These are phyloP conservation scores for Kradibia gibbosae DNA, from an alignment of 1,140 invertebrate species.

Conservation along the genomic window DNA sequence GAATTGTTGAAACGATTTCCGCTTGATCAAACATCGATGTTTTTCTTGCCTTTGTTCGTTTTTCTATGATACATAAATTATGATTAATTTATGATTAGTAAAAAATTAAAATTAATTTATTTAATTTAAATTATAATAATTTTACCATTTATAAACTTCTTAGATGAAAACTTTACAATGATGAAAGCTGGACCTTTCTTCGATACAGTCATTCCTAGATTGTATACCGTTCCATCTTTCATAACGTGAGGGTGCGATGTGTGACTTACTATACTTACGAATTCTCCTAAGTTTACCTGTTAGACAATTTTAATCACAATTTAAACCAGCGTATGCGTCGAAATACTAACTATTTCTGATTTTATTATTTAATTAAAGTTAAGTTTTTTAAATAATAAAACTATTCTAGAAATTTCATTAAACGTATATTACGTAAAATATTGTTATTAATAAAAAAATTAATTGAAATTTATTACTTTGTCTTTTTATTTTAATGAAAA, in stretches of 20 bases:
- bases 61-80: constrained; percentile 51
- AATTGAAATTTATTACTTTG: too few relatives aligned
- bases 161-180: constrained; percentile 80
- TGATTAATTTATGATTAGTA: neutral
- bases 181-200: constrained; percentile 79
- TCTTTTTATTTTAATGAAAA: too few relatives aligned
- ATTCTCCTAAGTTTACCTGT: constrained; percentile 79
- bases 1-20: constrained; percentile 79
- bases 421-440: too few relatives aligned
- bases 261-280: constrained; percentile 85
- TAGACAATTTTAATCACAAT: neutral
- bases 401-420: too few relatives aligned
- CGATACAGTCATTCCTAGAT: constrained; percentile 82
- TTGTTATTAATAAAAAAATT: too few relatives aligned
- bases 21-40: constrained; percentile 81
- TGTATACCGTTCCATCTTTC: constrained; percentile 84
- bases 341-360: too few relatives aligned
- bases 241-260: constrained; percentile 90
- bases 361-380: too few relatives aligned
- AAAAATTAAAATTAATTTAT: neutral
- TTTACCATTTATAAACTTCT: constrained; percentile 66
- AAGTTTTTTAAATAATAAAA: too few relatives aligned
- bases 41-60: constrained; percentile 53
- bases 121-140: neutral
- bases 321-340: neutral